Conservation (phyloP, 2,888 invertebrate species). For the Drosophila nr. perissopoda region DNA sequence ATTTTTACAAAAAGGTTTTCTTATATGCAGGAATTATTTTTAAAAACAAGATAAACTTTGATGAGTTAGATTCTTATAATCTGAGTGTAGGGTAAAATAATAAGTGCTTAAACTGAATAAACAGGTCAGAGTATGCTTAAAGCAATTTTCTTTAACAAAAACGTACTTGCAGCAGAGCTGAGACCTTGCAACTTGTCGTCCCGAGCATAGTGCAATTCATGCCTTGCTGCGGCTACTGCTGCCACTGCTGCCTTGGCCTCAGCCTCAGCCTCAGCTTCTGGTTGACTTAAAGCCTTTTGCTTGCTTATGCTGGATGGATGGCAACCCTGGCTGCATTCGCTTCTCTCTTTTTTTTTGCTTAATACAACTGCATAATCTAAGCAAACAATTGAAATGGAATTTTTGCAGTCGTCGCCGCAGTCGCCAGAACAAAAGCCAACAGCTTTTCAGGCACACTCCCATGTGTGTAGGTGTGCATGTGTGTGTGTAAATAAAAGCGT, state of each 20-base stretch:
- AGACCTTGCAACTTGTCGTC: conserved; percentile 35
- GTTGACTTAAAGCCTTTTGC: conserved; percentile 22
- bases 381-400: conserved; percentile 82
- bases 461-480: conserved; percentile 39
- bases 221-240: conserved; percentile 1
- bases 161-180: conserved; percentile 14
- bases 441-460: conserved; percentile 33
- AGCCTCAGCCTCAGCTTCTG: conserved; percentile 15
- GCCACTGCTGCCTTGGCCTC: conserved; percentile 35
- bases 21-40: neutral
- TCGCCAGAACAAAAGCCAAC: conserved; percentile 59
- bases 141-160: conserved; percentile 18
- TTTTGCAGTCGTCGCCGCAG: conserved; percentile 60
- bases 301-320: conserved; percentile 11
- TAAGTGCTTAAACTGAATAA: conserved; percentile 1
- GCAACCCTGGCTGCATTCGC: conserved; percentile 17
- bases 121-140: neutral
- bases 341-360: conserved; percentile 49
- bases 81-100: neutral
- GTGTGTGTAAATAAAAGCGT: conserved; percentile 38
- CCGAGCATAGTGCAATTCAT: conserved; percentile 29
- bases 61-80: neutral
- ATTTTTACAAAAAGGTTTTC: neutral
- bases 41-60: no score
- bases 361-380: conserved; percentile 82